Evolutionary conservation across 2,113 vertebrate species (phyloP), one percentile per base, ranked within the genome.

Genomic region (Poecilia latipinna): DNA sequence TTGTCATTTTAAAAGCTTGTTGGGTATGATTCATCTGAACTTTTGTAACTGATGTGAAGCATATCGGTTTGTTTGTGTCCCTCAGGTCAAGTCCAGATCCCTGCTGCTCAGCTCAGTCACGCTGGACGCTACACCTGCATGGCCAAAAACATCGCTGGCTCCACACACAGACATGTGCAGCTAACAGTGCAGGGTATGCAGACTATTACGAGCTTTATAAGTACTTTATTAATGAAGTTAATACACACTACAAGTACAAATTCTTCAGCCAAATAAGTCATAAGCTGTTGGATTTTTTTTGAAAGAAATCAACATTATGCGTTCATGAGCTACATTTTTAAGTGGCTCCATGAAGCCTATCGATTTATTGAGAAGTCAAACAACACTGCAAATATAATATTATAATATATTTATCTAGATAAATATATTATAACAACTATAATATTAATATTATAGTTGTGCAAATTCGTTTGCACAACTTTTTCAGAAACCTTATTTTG

Each of bases 11-110:
- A 44, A 15, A 15, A 4, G n/a, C 44, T 61, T 15, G 15, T 0
- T 72, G 12, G 15, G 28, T 29, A 1, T 26, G 15, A 4, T 48
- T 48, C 68, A 15, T 60, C 4, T 0, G 17, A 29, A 61, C 32
- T 37, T 13, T 29, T 29, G 10, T 7, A 4, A 44, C 17, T 28
- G 24, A 22, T 19, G 37, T 70, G 31, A 62, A 67, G 29, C 22
- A 57, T 57, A 26, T 48, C 22, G 31, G 11, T 12, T 26, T 60
- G 13, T 57, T 19, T 65, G 15, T 12, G 17, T 35, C 44, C 54
- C 70, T 72, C 79, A 99, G 98, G 98, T 73, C 93, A 95, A 61
- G 87, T 99, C 69, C 96, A 98, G 87, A 96, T 99, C 65, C 57
- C 85, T 2, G 90, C 95, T 17, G 94, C 95, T 72, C 93, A 96